Percentiles rank a stretch among this genome's conserved stretches.
These are phyloP conservation scores for Caenorhabditis wallacei DNA, from an alignment of 2,888 invertebrate species.

Conservation along the genomic window DNA sequence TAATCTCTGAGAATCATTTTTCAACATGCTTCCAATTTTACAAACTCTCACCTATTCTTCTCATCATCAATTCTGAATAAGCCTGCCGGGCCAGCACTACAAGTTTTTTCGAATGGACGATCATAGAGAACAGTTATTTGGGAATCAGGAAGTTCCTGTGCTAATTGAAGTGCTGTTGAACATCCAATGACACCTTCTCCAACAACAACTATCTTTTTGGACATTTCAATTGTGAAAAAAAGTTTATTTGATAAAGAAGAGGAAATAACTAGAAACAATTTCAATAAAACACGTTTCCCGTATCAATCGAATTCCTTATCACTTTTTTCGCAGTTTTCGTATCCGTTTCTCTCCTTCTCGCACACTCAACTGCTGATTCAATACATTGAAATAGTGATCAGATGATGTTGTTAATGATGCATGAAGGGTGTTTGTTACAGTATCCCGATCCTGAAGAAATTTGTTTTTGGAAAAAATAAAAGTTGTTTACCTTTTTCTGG, in stretches of 20 bases:
- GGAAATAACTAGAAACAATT: background rate
- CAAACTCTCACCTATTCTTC: slow-evolving; percentile 59
- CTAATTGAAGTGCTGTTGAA: slow-evolving; percentile 75
- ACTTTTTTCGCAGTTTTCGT: slow-evolving; percentile 38
- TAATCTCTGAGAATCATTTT: slow-evolving; percentile 66
- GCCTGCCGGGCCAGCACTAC: slow-evolving; percentile 81
- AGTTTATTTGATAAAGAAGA: background rate
- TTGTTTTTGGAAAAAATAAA: too few relatives aligned
- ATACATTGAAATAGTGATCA: slow-evolving; percentile 57
- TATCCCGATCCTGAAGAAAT: slow-evolving; percentile 54
- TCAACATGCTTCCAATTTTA: background rate
- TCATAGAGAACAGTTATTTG: slow-evolving; percentile 76
- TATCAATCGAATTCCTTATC: slow-evolving; percentile 18
- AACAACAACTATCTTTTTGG: slow-evolving; percentile 72
- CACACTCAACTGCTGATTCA: slow-evolving; percentile 59
- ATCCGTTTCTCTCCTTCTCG: slow-evolving; percentile 32
- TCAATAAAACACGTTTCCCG: slow-evolving; percentile 11
- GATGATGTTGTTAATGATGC: slow-evolving; percentile 52
- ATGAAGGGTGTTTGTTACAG: slow-evolving; percentile 48
- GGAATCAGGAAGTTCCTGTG: slow-evolving; percentile 66
- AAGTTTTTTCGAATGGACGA: slow-evolving; percentile 75
- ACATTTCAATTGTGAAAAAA: slow-evolving; percentile 19
- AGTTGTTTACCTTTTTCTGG: slow-evolving; percentile 35
- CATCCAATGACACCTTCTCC: slow-evolving; percentile 79
- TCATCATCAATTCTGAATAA: slow-evolving; percentile 78